Evolutionary conservation across 2,113 vertebrate species (phyloP).

Genomic region (Callipepla squamata): DNA sequence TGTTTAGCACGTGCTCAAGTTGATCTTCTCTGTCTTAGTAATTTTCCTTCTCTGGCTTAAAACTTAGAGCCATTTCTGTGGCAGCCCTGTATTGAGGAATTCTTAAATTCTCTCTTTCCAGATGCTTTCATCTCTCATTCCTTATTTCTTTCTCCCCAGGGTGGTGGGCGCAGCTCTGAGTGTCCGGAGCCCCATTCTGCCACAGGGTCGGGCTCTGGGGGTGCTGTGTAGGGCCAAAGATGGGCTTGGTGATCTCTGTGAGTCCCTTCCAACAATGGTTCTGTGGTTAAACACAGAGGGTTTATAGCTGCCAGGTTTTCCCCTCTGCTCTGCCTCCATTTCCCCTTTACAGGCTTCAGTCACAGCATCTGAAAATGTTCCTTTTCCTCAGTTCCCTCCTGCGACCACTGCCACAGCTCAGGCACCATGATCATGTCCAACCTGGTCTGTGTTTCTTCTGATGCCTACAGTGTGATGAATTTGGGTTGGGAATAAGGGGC

Average conservation of each 20-base stretch:
- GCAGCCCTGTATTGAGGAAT: background rate
- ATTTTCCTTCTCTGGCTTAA: background rate
- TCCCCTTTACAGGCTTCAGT: background rate
- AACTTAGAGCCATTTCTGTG: background rate
- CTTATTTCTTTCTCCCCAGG: too few species aligned
- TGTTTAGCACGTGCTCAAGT: background rate
- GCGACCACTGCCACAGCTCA: background rate
- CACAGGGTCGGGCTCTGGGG: too few species aligned
- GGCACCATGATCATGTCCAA: fast-evolving
- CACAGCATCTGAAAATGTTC: background rate
- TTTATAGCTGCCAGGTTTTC: background rate
- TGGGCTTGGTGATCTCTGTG: too few species aligned
- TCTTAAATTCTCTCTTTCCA: background rate
- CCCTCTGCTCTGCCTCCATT: background rate
- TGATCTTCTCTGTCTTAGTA: background rate
- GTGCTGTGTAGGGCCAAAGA: too few species aligned
- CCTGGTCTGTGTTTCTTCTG: background rate
- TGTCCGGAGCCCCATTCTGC: too few species aligned
- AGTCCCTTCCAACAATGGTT: too few species aligned
- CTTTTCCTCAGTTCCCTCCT: background rate
- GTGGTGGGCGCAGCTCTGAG: too few species aligned
- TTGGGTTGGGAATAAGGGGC: background rate
- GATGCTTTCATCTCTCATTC: background rate
- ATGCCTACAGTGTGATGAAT: background rate
- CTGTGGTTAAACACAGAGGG: background rate